phyloP scores from a whole-genome alignment of 2,888 invertebrate genomes.

The Rotaria sp. region DNA sequence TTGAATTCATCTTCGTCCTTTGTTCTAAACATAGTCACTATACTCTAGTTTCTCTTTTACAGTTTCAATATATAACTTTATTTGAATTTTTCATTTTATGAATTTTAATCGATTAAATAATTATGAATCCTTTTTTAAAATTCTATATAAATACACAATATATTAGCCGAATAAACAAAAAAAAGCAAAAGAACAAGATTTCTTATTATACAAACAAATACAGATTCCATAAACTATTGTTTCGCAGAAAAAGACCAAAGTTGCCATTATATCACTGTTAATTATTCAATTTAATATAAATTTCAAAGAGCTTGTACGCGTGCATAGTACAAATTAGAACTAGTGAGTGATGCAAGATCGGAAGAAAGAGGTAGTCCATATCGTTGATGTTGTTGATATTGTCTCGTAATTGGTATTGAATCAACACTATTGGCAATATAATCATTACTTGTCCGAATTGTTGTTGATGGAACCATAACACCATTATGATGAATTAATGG shows the following conservation, averaged over 20 bases:
- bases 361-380: neutral
- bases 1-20: too few relatives aligned
- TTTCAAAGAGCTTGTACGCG: slow-evolving; percentile 17
- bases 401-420: neutral
- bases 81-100: too few relatives aligned
- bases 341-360: neutral
- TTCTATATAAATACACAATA: neutral
- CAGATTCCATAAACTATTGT: neutral
- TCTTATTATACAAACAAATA: neutral
- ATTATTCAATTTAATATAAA: neutral
- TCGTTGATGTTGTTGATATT: neutral
- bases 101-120: too few relatives aligned
- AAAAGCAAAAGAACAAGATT: neutral
- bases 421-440: slow-evolving; percentile 1
- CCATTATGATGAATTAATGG: neutral
- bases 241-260: neutral
- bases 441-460: neutral
- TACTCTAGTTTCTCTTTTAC: too few relatives aligned
- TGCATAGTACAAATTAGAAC: slow-evolving; percentile 7
- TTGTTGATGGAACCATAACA: neutral
- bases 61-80: too few relatives aligned
- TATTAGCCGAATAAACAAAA: neutral
- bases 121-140: too few relatives aligned
- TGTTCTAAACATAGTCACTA: too few relatives aligned
- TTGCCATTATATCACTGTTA: neutral